Evolutionary conservation across 2,797 vertebrate genomes (phyloP).

Genomic region (Botia kubotai): DNA sequence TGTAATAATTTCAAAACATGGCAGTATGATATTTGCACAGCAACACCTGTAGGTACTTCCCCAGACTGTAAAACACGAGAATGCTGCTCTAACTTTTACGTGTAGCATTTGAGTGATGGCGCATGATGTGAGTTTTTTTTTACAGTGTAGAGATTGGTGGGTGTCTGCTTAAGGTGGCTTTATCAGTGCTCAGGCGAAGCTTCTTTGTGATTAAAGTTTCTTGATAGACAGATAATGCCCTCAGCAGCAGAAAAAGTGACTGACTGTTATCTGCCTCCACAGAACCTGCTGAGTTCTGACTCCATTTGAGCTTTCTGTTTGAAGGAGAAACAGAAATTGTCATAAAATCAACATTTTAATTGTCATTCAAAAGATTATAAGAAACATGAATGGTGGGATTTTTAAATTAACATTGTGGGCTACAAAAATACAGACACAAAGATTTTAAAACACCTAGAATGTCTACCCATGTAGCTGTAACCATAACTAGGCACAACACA

Average conservation of each 20-base stretch:
- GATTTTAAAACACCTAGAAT: background rate
- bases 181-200: conserved; percentile 33
- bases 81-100: conserved; percentile 27
- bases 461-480: background rate
- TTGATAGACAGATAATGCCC: conserved; percentile 45
- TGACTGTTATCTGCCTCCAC: conserved; percentile 17
- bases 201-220: conserved; percentile 21
- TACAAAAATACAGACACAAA: background rate
- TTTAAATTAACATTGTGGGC: background rate
- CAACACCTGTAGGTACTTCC: conserved; percentile 73
- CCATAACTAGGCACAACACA: background rate
- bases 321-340: background rate
- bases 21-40: conserved; percentile 62
- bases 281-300: conserved; percentile 15
- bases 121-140: conserved; percentile 7
- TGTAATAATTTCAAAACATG: conserved; percentile 66
- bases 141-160: conserved; percentile 7
- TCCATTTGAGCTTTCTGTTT: background rate
- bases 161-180: conserved; percentile 36
- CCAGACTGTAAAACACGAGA: conserved; percentile 62
- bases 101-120: conserved; percentile 43
- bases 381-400: background rate
- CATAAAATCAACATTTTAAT: background rate
- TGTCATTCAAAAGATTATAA: too few species aligned
- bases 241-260: conserved; percentile 34